phyloP scores from a whole-genome alignment of 2,797 vertebrate species.

The Enteromius anoplus region DNA sequence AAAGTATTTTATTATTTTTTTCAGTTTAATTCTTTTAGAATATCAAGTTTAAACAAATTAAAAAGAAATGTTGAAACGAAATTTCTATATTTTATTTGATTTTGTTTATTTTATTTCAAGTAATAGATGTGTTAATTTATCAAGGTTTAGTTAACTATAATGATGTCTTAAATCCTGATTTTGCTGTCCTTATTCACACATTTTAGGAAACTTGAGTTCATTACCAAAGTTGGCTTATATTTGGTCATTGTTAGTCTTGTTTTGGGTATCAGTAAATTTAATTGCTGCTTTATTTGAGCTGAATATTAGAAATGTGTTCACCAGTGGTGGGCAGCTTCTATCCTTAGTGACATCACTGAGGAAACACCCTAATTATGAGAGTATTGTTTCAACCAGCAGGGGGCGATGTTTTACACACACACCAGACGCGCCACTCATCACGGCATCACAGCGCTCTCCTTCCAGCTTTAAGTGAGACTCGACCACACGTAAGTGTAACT shows the following conservation, averaged over 20 bases:
- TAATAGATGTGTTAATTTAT: background rate
- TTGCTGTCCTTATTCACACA: background rate
- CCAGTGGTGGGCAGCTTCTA: slow-evolving; percentile 14
- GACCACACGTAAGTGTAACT: slow-evolving; percentile 57
- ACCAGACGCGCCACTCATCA: slow-evolving; percentile 27
- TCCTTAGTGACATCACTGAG: slow-evolving; percentile 25
- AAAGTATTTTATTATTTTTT: background rate
- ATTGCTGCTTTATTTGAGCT: background rate
- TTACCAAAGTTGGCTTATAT: background rate
- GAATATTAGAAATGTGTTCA: background rate
- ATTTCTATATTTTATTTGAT: background rate
- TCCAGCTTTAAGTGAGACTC: slow-evolving; percentile 44
- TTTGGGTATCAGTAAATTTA: background rate
- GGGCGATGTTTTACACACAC: slow-evolving; percentile 21
- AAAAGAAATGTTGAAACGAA: background rate
- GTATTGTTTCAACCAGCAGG: slow-evolving; percentile 23
- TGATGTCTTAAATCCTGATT: background rate
- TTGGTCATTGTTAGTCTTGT: background rate
- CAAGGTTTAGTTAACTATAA: background rate
- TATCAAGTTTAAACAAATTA: background rate
- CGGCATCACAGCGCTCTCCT: slow-evolving; percentile 32
- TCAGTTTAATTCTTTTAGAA: background rate
- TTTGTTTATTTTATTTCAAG: background rate
- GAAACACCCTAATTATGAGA: slow-evolving; percentile 26
- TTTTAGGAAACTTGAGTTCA: background rate